Evolutionary conservation across 2,113 vertebrate genomes (phyloP).

Genomic region (Lanius ludovicianus): DNA sequence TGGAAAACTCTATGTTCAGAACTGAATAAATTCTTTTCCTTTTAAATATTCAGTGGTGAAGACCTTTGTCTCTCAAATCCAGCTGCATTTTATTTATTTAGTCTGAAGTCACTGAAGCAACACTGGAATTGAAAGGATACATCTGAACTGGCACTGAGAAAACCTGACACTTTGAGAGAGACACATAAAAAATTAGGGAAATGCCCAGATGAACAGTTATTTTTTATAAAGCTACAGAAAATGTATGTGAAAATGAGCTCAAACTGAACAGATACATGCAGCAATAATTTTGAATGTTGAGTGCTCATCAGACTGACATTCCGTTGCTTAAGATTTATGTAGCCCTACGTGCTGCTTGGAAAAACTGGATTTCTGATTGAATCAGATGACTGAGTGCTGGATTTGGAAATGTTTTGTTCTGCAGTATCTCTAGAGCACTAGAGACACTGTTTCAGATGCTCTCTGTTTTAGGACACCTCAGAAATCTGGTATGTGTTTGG

Average conservation of each 20-base stretch:
- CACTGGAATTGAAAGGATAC: not conserved
- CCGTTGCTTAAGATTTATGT: not conserved
- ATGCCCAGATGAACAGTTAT: not conserved
- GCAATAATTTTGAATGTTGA: not conserved
- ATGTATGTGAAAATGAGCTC: not conserved
- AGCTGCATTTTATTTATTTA: not conserved
- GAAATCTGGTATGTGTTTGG: not conserved
- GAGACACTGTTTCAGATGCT: not conserved
- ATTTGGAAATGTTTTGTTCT: not conserved
- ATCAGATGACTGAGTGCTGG: not conserved
- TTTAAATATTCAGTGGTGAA: not conserved
- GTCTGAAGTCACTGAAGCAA: not conserved
- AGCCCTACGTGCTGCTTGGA: not conserved
- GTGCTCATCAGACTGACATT: not conserved
- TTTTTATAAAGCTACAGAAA: not conserved
- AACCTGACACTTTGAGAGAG: not conserved
- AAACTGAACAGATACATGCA: not conserved
- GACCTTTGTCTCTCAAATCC: not conserved
- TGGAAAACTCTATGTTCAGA: not conserved
- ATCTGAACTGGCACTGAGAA: not conserved
- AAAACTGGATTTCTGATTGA: not conserved
- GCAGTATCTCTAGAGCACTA: not conserved
- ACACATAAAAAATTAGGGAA: not conserved
- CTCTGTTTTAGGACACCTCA: not conserved
- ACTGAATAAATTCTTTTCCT: not conserved